Base-by-base conservation (phyloP, 2,888 invertebrate species). In the Leucophenga maculata region DNA sequence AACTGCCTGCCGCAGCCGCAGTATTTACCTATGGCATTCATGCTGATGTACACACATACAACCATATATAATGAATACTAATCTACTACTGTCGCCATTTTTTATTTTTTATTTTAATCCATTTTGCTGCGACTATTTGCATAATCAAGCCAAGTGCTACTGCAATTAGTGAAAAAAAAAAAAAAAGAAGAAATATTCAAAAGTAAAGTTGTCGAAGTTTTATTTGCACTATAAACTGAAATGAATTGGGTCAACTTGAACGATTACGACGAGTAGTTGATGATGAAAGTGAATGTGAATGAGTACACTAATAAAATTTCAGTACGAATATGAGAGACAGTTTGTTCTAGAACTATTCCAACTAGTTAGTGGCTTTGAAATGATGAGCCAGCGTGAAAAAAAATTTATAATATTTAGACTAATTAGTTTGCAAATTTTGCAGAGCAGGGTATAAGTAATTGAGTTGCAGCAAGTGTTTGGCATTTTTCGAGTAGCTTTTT, bases 391-490 rank as follows among this genome's bases (percentile, higher is more conserved):
- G 16, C n/a, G 16, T 39, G 18, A 60, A 39, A 39, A 39, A 39
- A 11, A 39, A 39, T 1, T 39, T 39, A 26, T 26, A 4, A 60
- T 60, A 60, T 60, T 60, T 39, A 18, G 32, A 60, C 60, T 60
- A 60, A 60, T 60, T 60, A 60, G 60, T 60, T 32, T 20, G 39
- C 18, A 60, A 39, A 60, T 9, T 60, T 60, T 60, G 9, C 60
- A 60, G 39, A 60, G 39, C 32, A 32, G 3, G 32, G 39, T 1
- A 16, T 39, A 39, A 16, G 20, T 39, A 60, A 60, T 60, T 60
- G 18, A 60, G 13, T 32, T 60, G 20, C 13, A 4, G 39, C 39
- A 16, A 60, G 18, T 60, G 60, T 16, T n/a, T 26, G 26, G 4
- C 26, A 26, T 26, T 26, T 26, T 26, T 26, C 26, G 4, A 48